Evolutionary conservation across 2,797 vertebrate species (phyloP).

Genomic region (Rallus crepitans): DNA sequence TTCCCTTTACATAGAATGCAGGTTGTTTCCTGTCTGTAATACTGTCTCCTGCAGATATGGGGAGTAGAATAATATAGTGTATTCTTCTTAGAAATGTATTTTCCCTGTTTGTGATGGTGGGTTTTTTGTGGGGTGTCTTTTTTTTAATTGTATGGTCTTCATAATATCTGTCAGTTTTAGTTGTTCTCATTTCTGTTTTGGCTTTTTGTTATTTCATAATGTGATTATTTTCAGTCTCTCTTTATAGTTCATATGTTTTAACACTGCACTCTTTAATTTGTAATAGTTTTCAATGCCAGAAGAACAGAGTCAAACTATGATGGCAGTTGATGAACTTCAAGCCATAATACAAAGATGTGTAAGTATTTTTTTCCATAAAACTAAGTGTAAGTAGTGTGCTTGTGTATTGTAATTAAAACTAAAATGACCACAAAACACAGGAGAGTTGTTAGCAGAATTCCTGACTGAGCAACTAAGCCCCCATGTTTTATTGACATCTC

Average conservation of each 20-base stretch:
- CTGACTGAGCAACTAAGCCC: neutral
- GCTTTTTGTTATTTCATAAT: neutral
- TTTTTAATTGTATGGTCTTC: neutral
- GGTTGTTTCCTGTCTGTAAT: neutral
- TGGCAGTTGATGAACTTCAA: slow-evolving; percentile 93
- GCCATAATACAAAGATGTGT: slow-evolving; percentile 94
- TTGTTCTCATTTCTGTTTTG: neutral
- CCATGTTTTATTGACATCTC: neutral
- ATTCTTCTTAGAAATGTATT: neutral
- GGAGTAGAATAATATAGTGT: neutral
- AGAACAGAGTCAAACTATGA: slow-evolving; percentile 63
- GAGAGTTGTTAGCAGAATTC: neutral
- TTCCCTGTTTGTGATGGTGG: neutral
- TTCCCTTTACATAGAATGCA: neutral
- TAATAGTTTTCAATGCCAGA: slow-evolving; percentile 51
- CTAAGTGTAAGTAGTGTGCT: neutral
- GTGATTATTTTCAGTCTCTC: neutral
- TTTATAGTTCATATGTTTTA: neutral
- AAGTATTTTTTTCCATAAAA: slow-evolving; percentile 77
- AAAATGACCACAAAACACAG: neutral
- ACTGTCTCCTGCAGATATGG: neutral
- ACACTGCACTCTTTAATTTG: neutral
- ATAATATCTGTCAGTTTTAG: neutral
- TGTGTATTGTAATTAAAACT: neutral
- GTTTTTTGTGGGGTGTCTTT: too few relatives aligned